Evolutionary conservation across 2,888 invertebrate species (phyloP), one percentile per base, ranked within the genome.

Genomic region (Eulithis testata): DNA sequence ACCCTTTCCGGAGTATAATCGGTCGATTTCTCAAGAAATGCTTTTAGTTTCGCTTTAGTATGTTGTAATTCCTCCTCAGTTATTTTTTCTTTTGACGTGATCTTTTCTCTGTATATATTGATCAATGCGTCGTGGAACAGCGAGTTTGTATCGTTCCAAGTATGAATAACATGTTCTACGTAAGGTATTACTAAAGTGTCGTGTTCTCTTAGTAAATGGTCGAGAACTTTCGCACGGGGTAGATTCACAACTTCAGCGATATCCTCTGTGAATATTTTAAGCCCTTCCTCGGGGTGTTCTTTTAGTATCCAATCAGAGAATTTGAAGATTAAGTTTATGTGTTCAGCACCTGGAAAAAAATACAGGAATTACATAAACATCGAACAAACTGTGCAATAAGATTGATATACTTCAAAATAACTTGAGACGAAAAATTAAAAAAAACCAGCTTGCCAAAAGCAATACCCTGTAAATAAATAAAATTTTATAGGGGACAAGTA

Each of bases 241-340:
- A 99, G 91, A 60, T 95, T 95, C 83, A 98, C 98, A 0, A 98
- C 97, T 94, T 99, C 98, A 52, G 95, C 94, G 55, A 96, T 94
- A 80, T 97, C 97, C 83, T 98, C 98, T 0, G 96, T 98, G 84
- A 99, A 99, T 82, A 96, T 96, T 82, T 95, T 96, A 5, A 99
- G 90, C 0, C 99, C 99, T 83, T 98, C 97, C 72, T 97, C 96
- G 0, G 98, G 97, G 83, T 97, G 94, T 74, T 96, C 95, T 65
- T 95, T 95, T 50, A 99, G 89, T 57, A 99, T 97, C 98, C 98
- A 99, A 72, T 97, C 96, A 21, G 98, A 95, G 92, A 98, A 99
- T 83, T 99, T 97, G 80, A 99, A 96, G 80, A 99, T 98, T 68
- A 99, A 89, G 69, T 97, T 96, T 74, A 98, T 94, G 79, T 98